Evolutionary conservation across 2,888 invertebrate species (phyloP).

Genomic region (Allacma fusca): DNA sequence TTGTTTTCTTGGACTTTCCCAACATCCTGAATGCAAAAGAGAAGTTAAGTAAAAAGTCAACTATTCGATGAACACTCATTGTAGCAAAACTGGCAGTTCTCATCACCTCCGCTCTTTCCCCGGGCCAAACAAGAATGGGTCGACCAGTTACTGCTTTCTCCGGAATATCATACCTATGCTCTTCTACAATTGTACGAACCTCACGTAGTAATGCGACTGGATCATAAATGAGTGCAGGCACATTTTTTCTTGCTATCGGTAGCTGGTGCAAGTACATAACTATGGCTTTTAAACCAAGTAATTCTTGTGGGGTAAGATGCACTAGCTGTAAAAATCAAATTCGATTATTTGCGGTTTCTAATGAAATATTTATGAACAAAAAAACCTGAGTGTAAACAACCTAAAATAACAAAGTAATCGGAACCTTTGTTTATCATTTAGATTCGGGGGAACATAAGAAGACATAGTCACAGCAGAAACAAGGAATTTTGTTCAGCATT

Average conservation of each 20-base stretch:
- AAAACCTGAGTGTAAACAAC: not conserved
- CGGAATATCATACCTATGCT: constrained; percentile 86
- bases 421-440: too few species aligned
- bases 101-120: constrained; percentile 61
- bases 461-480: too few species aligned
- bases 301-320: constrained; percentile 67
- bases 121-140: constrained; percentile 72
- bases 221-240: constrained; percentile 88
- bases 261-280: constrained; percentile 90
- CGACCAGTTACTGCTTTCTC: constrained; percentile 82
- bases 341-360: constrained; percentile 34
- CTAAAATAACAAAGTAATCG: not conserved
- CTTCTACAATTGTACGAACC: constrained; percentile 85
- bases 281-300: constrained; percentile 73
- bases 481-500: too few species aligned
- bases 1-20: constrained; percentile 51
- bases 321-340: constrained; percentile 58
- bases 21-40: constrained; percentile 49
- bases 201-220: constrained; percentile 89
- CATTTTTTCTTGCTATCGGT: constrained; percentile 87
- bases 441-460: too few species aligned
- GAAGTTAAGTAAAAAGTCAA: not conserved
- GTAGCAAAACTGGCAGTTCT: too few species aligned
- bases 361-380: not conserved
- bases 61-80: not conserved